Evolutionary conservation across 2,113 vertebrate genomes (phyloP), one percentile per base, ranked within the genome.

Genomic region (Aythya baeri): DNA sequence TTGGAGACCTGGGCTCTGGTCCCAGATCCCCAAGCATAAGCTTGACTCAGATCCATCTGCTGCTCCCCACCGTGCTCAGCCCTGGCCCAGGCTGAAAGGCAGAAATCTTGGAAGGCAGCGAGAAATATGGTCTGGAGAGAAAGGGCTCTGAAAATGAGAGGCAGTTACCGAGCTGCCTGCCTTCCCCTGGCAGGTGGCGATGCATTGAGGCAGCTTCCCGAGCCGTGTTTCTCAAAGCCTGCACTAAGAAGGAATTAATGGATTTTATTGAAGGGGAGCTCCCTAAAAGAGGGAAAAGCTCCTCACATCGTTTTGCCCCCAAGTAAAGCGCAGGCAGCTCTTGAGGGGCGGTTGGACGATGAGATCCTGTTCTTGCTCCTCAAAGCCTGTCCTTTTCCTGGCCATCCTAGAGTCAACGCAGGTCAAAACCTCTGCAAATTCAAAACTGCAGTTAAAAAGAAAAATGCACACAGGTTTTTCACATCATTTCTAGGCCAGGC

Each of bases 21-120:
- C 86, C 88, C 70, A 95, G 38, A 95, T 82, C 61, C 32, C 43
- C 31, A 74, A 80, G 68, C 0, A 0, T 44, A 78, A 88, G 22
- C 9, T 81, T 86, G 65, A 92, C 54, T 97, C 70, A 91, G 83
- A 76, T 65, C 68, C 83, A 91, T 52, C 66, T 83, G 83, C 57
- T 78, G 65, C 88, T 78, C 80, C 81, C 58, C 46, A 82, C 36
- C 0, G 0, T 26, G 41, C 50, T 73, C 41, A 80, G 41, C 27
- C 89, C 44, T 38, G 58, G 62, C 67, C 44, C 54, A 71, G n/a
- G 54, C 36, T 12, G 68, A 88, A 83, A 83, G 34, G 50, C 12
- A 88, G 62, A 94, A 80, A 83, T 49, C 46, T 44, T 50, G 25
- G 41, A 83, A 73, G 67, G 57, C 22, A 57, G 17, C 32, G 43